Percentiles rank a stretch among this genome's conserved stretches.
Conservation (phyloP, 2,113 vertebrate genomes). For the Gallinago jamesoni region DNA sequence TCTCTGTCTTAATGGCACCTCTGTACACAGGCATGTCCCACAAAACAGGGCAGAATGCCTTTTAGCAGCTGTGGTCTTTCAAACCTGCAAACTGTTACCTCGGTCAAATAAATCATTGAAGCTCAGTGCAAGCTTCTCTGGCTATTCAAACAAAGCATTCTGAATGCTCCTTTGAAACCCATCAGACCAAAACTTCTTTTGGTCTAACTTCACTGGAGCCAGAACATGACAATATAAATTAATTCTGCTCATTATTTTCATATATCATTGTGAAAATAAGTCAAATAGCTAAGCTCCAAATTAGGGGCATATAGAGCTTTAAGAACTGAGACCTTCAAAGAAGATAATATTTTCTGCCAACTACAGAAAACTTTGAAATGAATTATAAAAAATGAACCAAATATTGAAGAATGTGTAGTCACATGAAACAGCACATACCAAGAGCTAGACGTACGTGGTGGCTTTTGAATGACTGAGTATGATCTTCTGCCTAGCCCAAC, state of each 20-base stretch:
- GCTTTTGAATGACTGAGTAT: not conserved
- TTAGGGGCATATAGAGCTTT: not conserved
- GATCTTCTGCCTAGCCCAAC: not conserved
- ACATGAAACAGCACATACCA: not conserved
- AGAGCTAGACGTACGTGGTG: not conserved
- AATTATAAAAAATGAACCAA: not conserved
- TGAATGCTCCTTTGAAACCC: not conserved
- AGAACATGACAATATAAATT: not conserved
- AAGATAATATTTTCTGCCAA: not conserved
- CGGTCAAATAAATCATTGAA: not conserved
- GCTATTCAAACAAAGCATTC: not conserved
- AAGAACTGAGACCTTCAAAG: not conserved
- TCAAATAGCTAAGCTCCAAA: not conserved
- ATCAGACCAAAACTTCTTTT: not conserved
- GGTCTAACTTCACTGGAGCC: not conserved
- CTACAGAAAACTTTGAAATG: not conserved
- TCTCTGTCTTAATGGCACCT: not conserved
- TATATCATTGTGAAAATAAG: not conserved
- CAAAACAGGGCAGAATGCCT: not conserved
- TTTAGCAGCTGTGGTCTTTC: not conserved
- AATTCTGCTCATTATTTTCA: conserved; percentile 1
- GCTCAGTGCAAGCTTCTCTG: not conserved
- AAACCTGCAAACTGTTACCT: not conserved
- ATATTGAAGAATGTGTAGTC: not conserved
- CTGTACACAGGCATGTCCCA: not conserved